These are phyloP conservation scores for Holothuria leucospilota DNA, from an alignment of 53 echinoderm and acorn worm species.

Conservation along the genomic window DNA sequence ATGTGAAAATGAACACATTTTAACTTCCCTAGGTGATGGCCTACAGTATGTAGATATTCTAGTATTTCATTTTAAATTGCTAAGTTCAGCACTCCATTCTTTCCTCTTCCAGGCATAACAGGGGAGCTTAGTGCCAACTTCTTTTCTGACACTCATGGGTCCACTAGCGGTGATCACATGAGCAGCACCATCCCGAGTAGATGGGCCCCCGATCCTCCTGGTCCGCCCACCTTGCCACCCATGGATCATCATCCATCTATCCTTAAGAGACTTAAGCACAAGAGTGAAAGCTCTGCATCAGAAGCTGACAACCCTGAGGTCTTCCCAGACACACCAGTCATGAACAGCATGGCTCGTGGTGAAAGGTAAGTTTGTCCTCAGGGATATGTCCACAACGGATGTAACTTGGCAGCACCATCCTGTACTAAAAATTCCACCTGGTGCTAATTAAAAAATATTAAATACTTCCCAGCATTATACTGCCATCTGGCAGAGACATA, in stretches of 20 bases:
- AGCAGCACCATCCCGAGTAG: conserved; percentile 20
- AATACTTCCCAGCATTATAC: no score
- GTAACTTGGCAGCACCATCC: no score
- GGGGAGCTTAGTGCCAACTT: conserved; percentile 20
- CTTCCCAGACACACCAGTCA: conserved; percentile 54
- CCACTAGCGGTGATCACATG: background rate
- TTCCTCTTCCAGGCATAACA: background rate
- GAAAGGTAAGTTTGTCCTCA: conserved; percentile 56
- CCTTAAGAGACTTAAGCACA: background rate
- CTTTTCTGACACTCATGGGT: background rate
- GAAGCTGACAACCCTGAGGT: background rate
- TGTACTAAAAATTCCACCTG: no score
- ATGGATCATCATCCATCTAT: conserved; percentile 12
- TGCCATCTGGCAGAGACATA: no score
- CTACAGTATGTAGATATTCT: no score
- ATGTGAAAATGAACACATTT: no score
- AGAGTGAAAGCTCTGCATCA: conserved; percentile 1
- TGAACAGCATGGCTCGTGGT: conserved; percentile 48
- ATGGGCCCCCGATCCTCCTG: conserved; percentile 18
- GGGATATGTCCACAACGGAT: no score
- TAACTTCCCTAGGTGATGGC: no score
- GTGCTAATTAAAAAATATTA: no score
- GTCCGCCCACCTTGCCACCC: conserved; percentile 10
- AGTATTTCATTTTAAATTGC: background rate
- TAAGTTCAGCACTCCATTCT: background rate